Percentiles rank a stretch among this genome's conserved stretches.
Evolutionary conservation across 2,797 vertebrate species (phyloP).

Genomic region (Lepilemur ruficaudatus): DNA sequence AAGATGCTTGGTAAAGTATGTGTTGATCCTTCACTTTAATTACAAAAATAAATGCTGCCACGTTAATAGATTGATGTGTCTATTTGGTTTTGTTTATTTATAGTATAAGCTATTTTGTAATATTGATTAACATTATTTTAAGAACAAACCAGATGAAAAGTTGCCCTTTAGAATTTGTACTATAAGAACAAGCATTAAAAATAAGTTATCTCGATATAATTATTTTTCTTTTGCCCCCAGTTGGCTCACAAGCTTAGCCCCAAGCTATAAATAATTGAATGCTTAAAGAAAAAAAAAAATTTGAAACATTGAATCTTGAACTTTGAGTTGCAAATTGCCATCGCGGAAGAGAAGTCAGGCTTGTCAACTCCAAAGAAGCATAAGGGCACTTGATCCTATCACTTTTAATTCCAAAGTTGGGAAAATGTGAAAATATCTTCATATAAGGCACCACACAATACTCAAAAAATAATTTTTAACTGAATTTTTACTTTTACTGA

Average conservation of each 20-base stretch:
- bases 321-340: neutral
- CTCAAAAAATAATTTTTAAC: neutral
- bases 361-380: neutral
- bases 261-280: neutral
- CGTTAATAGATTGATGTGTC: neutral
- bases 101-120: neutral
- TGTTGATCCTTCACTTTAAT: neutral
- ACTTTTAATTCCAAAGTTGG: neutral
- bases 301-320: neutral
- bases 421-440: slow-evolving; percentile 7
- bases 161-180: neutral
- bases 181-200: neutral
- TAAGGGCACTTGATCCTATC: neutral
- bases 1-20: neutral
- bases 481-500: neutral
- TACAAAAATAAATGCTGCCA: slow-evolving; percentile 7
- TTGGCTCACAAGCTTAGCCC: neutral
- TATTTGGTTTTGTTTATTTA: neutral
- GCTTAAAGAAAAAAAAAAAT: neutral
- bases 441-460: neutral
- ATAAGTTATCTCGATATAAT: neutral
- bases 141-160: neutral
- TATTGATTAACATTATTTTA: neutral
- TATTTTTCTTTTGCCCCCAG: neutral
- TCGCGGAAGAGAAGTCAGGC: neutral